Evolutionary conservation across 2,113 vertebrate genomes (phyloP), one percentile per base, ranked within the genome.

Genomic region (Rhineura floridana): DNA sequence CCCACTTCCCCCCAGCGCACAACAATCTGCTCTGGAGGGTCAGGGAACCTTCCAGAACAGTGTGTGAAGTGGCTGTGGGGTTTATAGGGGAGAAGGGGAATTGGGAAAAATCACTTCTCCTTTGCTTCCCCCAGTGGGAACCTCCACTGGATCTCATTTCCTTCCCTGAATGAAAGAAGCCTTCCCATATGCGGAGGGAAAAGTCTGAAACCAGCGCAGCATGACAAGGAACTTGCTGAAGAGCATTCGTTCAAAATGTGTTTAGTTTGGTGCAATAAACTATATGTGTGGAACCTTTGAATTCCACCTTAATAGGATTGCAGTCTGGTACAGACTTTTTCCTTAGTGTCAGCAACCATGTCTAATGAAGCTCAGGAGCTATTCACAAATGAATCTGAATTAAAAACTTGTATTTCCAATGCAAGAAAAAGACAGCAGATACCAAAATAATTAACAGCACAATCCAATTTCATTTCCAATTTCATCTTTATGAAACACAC

Each of bases 361-460:
- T 21, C 62, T 69, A 19, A 28, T 69, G 46, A 48, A 3, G 23
- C 55, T 81, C 42, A 12, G 12, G 25, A 28, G 48, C 48, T 13
- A 1, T 4, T 39, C 1, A 5, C 0, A 33, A 33, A 42, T 15
- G 6, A 67, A 36, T 23, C 55, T 23, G 1, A 0, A 0, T 79
- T 0, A 42, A 81, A 50, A 69, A 2, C 23, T 13, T 46, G 46
- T 30, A 70, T 25, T 36, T 62, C 1, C 76, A 83, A 7, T 3
- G 25, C 17, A 7, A 65, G 69, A 55, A 81, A 28, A 81, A 25
- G 21, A 0, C n/a, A n/a, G n/a, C n/a, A n/a, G n/a, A n/a, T n/a
- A n/a, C n/a, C n/a, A n/a, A n/a, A n/a, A n/a, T n/a, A n/a, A n/a
- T n/a, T n/a, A n/a, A n/a, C n/a, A n/a, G n/a, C n/a, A n/a, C n/a